A percentile compares a stretch with the other conserved stretches of the same genome.
Conservation (phyloP, 1,140 invertebrate genomes). For the Asobara japonica region DNA sequence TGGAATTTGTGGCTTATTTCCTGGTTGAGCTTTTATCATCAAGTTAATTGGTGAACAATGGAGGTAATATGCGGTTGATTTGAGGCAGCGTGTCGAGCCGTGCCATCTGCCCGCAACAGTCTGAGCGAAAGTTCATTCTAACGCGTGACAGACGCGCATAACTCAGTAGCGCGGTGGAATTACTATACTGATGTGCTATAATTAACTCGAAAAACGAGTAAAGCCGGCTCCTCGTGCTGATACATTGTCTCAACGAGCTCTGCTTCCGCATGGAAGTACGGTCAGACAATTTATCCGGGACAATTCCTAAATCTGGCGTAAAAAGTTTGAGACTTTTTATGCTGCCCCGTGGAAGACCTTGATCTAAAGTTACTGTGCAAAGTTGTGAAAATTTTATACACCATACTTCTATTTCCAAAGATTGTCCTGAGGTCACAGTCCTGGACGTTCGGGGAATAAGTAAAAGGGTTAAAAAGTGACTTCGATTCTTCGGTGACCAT, state of each 20-base stretch:
- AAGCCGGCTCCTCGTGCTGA: background rate
- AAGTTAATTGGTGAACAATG: slow-evolving; percentile 29
- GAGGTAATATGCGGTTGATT: slow-evolving; percentile 32
- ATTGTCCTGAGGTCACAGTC: too few relatives aligned
- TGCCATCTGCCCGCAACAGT: slow-evolving; percentile 3
- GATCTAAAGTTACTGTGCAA: too few relatives aligned
- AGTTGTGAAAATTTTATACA: too few relatives aligned
- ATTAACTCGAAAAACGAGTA: slow-evolving; percentile 32
- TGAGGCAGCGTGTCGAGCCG: slow-evolving; percentile 22
- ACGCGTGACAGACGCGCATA: slow-evolving; percentile 46
- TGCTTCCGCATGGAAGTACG: background rate
- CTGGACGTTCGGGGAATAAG: too few relatives aligned
- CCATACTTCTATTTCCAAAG: too few relatives aligned
- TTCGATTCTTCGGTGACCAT: too few relatives aligned
- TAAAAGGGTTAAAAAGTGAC: too few relatives aligned
- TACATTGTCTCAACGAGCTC: background rate
- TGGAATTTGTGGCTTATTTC: background rate
- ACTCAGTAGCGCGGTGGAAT: slow-evolving; percentile 38
- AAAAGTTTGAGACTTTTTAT: too few relatives aligned
- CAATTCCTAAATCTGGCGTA: too few relatives aligned
- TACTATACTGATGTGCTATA: slow-evolving; percentile 40
- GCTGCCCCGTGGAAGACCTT: too few relatives aligned
- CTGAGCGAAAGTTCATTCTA: slow-evolving; percentile 35
- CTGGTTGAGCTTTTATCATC: slow-evolving; percentile 1
- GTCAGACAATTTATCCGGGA: too few relatives aligned